Evolutionary conservation across 1,140 invertebrate species (phyloP), one percentile per base, ranked within the genome.

Genomic region (Ptiloglossa arizonensis): DNA sequence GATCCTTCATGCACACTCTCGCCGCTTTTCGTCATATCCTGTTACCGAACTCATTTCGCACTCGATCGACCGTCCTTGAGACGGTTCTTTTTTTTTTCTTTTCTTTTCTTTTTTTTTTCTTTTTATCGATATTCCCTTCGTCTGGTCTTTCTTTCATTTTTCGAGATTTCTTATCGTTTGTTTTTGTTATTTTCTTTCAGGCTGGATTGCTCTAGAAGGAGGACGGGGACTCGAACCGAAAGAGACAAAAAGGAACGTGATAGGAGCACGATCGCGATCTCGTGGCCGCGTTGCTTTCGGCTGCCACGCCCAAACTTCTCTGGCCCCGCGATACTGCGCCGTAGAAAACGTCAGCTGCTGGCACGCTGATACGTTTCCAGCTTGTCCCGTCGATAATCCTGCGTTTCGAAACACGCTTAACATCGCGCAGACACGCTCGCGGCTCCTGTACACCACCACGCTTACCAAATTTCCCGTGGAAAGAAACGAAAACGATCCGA

Each of bases 241-340:
- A 59, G 32, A 29, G 52, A 54, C 24, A n/a, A 62, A n/a, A 15
- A 19, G 35, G 54, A 27, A 9, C n/a, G 73, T n/a, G 73, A 15
- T 9, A 32, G 63, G 50, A 50, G 64, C 50, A 27, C 41, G 41
- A 13, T 74, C 69, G 82, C 77, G 81, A 77, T 79, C 82, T 78
- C 81, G 64, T 82, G 82, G 68, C 66, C 77, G 71, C 67, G 76
- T 83, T 78, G 81, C 82, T 83, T 83, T 79, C 81, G 60, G 46
- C 81, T 83, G 82, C 82, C 82, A 83, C 82, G 76, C 82, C 82
- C 82, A 82, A 82, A 82, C 62, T 67, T 62, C 71, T 67, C 72
- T 70, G 80, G 29, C 56, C n/a, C 56, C 46, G 68, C 52, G 75
- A 82, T 82, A 82, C 69, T 60, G 73, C 80, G 66, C 41, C 52